These are phyloP conservation scores for Psilanteris sp. DNA, from an alignment of 1,140 invertebrate genomes.

Conservation along the genomic window DNA sequence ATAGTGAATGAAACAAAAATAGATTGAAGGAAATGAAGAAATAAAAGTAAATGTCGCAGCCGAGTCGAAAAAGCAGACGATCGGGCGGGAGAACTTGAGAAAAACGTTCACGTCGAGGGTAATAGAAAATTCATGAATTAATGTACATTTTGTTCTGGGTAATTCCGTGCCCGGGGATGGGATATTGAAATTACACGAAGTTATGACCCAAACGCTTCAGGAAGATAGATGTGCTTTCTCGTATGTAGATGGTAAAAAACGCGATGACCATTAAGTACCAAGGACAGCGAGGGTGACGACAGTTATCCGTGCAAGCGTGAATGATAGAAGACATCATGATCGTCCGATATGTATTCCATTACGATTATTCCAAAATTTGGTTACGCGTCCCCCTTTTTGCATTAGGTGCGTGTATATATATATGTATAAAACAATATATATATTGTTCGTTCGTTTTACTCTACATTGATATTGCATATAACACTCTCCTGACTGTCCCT, in stretches of 20 bases:
- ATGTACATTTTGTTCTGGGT: constrained; percentile 47
- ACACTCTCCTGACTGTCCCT: constrained; percentile 9
- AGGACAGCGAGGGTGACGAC: constrained; percentile 45
- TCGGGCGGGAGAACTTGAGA: constrained; percentile 12
- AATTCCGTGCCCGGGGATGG: constrained; percentile 17
- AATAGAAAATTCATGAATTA: constrained; percentile 57
- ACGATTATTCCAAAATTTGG: constrained; percentile 62
- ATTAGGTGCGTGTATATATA: no score
- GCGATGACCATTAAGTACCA: constrained; percentile 52
- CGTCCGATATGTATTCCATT: constrained; percentile 29
- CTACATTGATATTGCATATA: constrained; percentile 26
- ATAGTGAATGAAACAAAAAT: constrained; percentile 58
- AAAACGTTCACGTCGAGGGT: constrained; percentile 7
- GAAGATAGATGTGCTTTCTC: constrained; percentile 51
- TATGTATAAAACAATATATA: no score
- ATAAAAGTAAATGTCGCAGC: constrained; percentile 42
- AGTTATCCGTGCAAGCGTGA: constrained; percentile 56
- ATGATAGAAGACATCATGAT: constrained; percentile 60
- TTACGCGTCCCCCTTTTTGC: constrained; percentile 39
- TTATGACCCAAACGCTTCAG: constrained; percentile 37
- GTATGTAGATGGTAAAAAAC: constrained; percentile 52
- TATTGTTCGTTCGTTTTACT: constrained; percentile 18
- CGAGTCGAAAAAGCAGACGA: constrained; percentile 5
- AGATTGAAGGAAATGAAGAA: constrained; percentile 58
- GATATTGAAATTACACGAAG: constrained; percentile 53